Evolutionary conservation across 2,888 invertebrate species (phyloP).

Genomic region (Plusia festucae): DNA sequence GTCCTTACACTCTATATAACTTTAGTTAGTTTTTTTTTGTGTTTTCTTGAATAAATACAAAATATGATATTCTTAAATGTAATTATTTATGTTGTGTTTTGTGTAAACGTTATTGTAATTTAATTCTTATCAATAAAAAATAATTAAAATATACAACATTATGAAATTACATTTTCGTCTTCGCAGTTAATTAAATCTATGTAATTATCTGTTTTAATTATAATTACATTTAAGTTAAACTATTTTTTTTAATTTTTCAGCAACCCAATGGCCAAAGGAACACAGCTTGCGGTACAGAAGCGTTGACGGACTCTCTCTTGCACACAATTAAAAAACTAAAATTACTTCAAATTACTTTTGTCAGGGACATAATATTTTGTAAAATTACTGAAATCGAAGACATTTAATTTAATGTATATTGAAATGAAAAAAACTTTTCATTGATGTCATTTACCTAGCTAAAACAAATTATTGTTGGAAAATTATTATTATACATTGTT

Average conservation of each 20-base stretch:
- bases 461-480: neutral
- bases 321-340: conserved; percentile 66
- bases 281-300: conserved; percentile 85
- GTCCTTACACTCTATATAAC: too few species aligned
- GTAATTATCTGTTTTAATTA: too few species aligned
- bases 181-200: too few species aligned
- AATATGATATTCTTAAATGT: too few species aligned
- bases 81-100: too few species aligned
- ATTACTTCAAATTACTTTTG: neutral
- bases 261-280: conserved; percentile 88
- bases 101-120: too few species aligned
- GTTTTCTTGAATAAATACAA: too few species aligned
- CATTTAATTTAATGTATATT: neutral
- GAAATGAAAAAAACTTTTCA: neutral
- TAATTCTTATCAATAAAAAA: too few species aligned
- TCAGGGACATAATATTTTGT: conserved; percentile 5
- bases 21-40: too few species aligned
- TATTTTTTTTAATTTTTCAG: conserved; percentile 66
- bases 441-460: neutral
- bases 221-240: neutral
- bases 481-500: neutral
- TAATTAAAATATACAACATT: too few species aligned
- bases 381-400: conserved; percentile 3
- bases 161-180: too few species aligned
- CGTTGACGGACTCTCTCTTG: conserved; percentile 78